Conservation (phyloP, 2,797 vertebrate genomes). For the Acipenser oxyrinchus region DNA sequence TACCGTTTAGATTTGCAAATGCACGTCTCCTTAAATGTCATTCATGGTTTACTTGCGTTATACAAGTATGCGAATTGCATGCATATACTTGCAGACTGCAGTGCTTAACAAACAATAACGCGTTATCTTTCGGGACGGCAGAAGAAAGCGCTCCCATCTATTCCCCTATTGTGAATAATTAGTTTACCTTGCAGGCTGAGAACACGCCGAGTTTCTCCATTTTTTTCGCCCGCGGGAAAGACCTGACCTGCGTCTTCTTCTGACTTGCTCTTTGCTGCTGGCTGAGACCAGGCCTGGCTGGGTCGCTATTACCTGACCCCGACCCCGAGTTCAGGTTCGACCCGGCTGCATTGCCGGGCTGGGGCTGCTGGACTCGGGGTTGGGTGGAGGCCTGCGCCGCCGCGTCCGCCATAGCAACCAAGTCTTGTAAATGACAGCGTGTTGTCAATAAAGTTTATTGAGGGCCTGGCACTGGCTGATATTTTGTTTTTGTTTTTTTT, state of each 20-base stretch:
- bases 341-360: slow-evolving; percentile 50
- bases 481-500: not conserved
- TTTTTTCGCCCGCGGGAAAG: slow-evolving; percentile 90
- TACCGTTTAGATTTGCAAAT: too few relatives aligned
- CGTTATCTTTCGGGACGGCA: too few relatives aligned
- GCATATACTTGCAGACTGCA: too few relatives aligned
- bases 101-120: too few relatives aligned
- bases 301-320: slow-evolving; percentile 70
- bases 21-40: too few relatives aligned
- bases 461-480: not conserved
- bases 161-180: too few relatives aligned
- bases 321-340: slow-evolving; percentile 46
- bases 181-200: slow-evolving; percentile 83
- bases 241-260: slow-evolving; percentile 90
- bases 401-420: slow-evolving; percentile 74
- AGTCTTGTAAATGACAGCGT: too few relatives aligned
- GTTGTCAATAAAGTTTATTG: slow-evolving; percentile 27
- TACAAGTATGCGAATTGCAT: too few relatives aligned
- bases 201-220: slow-evolving; percentile 97
- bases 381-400: slow-evolving; percentile 67
- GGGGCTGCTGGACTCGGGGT: slow-evolving; percentile 61
- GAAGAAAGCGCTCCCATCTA: too few relatives aligned
- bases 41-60: too few relatives aligned
- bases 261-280: slow-evolving; percentile 92
- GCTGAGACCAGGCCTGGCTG: slow-evolving; percentile 83